Evolutionary conservation across 2,797 vertebrate species (phyloP), one percentile per base, ranked within the genome.

Genomic region (Pristis pectinata): DNA sequence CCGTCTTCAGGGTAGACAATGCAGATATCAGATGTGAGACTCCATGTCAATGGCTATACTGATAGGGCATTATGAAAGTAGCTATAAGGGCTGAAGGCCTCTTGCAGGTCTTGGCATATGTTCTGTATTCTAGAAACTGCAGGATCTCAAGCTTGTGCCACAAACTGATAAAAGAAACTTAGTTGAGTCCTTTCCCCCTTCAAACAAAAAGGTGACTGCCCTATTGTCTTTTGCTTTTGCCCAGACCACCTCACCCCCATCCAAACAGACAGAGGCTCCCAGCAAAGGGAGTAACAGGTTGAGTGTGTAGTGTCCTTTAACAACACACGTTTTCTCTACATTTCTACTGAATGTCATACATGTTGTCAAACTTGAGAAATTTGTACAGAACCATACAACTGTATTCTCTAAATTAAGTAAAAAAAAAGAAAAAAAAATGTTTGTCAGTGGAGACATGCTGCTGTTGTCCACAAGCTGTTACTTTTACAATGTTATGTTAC

Each of bases 341-440:
- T 91, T 91, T 91, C 87, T 91, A 91, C 87, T 67, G 87, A 91
- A 91, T 91, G 87, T 91, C 87, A 91, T 67, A 91, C 87, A 91
- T 67, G 53, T 87, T 87, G 87, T 91, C 61, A 91, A 91, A 91
- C 37, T 91, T 67, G 87, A 91, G 87, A 67, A 91, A 64, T 91
- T 91, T 91, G 87, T 91, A 91, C 87, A 91, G 87, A 91, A 67
- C n/a, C 87, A 91, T 91, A 91, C 87, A 91, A 67, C 87, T 91
- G 87, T 91, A 91, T 91, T 91, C 87, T 91, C 87, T 91, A 87
- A 91, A 91, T 91, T 91, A 41, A 91, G 87, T 91, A 41, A 79
- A 37, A 91, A 64, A 91, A 64, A 87, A 83, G 30, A 41, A 19
- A 15, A 91, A 91, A 91, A 91, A 91, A 64, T 91, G 87, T 91